Evolutionary conservation across 2,113 vertebrate species (phyloP), one percentile per base, ranked within the genome.

Genomic region (Alces alces): DNA sequence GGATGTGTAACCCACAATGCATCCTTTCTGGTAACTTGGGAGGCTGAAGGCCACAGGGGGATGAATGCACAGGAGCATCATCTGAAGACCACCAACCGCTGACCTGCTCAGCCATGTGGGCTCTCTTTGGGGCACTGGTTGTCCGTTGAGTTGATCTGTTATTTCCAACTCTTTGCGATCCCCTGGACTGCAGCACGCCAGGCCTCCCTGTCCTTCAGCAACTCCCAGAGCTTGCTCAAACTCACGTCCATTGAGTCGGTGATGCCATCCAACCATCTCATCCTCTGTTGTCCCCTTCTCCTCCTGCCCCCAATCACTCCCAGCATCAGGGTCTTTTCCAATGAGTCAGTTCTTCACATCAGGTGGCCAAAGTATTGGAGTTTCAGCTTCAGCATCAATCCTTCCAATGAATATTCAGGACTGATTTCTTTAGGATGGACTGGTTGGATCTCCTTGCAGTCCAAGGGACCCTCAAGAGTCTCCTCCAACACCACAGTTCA

Each of bases 121-220:
- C 11, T 12, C 86, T 70, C 17, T n/a, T 11, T 1, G 66, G 66
- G n/a, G 9, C 3, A 10, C 5, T 21, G 17, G 2, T 11, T 70
- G 5, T 36, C 11, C 9, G 1, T n/a, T n/a, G 19, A 39, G 19
- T 23, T 0, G 0, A 19, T 12, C 66, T 6, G n/a, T 39, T 10
- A 0, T 36, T n/a, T 39, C 66, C 0, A 1, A 70, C 19, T 70
- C 4, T 70, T 23, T 70, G 66, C 0, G 0, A 70, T 19, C 19
- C 2, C 19, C 3, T 39, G 66, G 66, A 70, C n/a, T 10, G 1
- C 19, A 70, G n/a, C n/a, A 39, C 1, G 1, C n/a, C 66, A 70
- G n/a, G 66, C n/a, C 5, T 70, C n/a, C n/a, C n/a, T 39, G n/a
- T 36, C 66, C n/a, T 1, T 70, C n/a, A 23, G 1, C 66, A 39